Evolutionary conservation across 1,140 invertebrate species (phyloP), one percentile per base, ranked within the genome.

Genomic region (Bathynomus jamesi): DNA sequence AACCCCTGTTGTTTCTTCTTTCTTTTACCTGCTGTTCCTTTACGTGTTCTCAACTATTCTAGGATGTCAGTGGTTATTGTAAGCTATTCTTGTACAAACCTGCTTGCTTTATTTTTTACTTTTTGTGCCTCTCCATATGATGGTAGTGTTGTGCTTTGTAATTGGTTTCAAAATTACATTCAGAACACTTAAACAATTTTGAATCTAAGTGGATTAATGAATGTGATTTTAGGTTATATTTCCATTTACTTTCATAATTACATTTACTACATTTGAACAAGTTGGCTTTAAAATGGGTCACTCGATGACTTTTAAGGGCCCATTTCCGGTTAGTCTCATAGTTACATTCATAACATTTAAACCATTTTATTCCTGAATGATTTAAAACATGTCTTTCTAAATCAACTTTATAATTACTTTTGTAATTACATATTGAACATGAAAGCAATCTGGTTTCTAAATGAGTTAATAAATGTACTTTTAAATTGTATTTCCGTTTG

Each of bases 361-460:
- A 71, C 8, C 31, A 31, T 53, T 71, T 71, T 24, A 61, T 61
- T 11, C 70, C 70, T 11, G 70, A 65, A 31, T 71, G 70, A 28
- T 40, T 65, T 13, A 64, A 61, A 40, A 71, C 40, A 27, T 71
- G 70, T 13, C 61, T n/a, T 61, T 61, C 62, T 11, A 70, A 62
- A 30, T 70, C 31, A 8, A 31, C 61, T 13, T 62, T 60, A 28
- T 31, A 62, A n/a, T 32, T 62, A 8, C 53, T 61, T 25, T 61
- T 31, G 30, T 70, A 70, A 27, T 46, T 28, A 29, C 68, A 70
- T 7, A 30, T 31, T 8, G 68, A 61, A 31, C 68, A 70, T 21
- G 28, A 24, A 24, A 61, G 60, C 4, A 46, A 46, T 29, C 60
- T 67, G 25, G 46, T 46, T 4, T 46, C 65, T 27, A 46, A 46